Evolutionary conservation across 1,140 invertebrate species (phyloP).

Genomic region (Thaumatotibia leucotreta): DNA sequence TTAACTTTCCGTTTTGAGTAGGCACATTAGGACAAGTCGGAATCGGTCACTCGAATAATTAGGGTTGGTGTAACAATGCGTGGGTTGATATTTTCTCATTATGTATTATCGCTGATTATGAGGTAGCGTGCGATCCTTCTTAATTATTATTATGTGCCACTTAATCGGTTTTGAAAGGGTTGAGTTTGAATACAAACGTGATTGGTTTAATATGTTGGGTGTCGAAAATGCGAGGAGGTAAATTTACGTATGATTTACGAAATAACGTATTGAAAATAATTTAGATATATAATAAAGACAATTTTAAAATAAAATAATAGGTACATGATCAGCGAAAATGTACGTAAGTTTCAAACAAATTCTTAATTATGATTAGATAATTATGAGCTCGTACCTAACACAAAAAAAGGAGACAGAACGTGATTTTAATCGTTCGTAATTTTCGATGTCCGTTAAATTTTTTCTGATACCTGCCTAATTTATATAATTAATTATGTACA

Average conservation of each 20-base stretch:
- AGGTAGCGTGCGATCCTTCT: not conserved
- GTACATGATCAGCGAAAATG: too few species aligned
- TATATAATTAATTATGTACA: too few species aligned
- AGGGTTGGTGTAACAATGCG: slow-evolving; percentile 15
- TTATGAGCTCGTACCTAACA: too few species aligned
- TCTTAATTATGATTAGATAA: too few species aligned
- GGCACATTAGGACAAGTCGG: slow-evolving; percentile 34
- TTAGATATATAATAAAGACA: too few species aligned
- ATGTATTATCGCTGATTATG: slow-evolving; percentile 1
- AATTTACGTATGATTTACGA: not conserved
- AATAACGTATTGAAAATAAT: not conserved
- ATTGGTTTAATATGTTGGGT: not conserved
- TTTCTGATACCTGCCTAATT: too few species aligned
- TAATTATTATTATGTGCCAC: not conserved
- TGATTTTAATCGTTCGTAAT: too few species aligned
- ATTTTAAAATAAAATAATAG: too few species aligned
- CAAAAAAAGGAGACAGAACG: too few species aligned
- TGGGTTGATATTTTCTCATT: not conserved
- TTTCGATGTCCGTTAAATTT: too few species aligned
- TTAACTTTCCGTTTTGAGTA: slow-evolving; percentile 55
- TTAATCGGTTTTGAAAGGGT: not conserved
- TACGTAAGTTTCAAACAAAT: too few species aligned
- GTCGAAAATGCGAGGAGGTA: not conserved
- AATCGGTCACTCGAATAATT: slow-evolving; percentile 50
- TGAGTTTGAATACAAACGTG: not conserved